Conservation (phyloP, 2,797 vertebrate species). For the Ptychadena robeensis region DNA sequence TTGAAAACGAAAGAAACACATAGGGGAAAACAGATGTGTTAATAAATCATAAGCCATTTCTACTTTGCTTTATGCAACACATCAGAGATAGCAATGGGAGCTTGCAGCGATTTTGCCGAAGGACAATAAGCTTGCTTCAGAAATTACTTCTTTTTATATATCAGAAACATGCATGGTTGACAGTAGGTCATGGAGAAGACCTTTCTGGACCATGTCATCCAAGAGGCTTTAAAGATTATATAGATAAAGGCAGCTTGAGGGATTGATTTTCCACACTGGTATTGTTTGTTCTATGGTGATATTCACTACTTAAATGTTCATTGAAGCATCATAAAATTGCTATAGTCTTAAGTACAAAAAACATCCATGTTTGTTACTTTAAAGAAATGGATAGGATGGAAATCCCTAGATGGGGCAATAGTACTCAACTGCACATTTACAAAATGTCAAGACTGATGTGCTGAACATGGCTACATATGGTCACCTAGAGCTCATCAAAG, state of each 20-base stretch:
- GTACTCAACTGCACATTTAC: too few species aligned
- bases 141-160: conserved; percentile 45
- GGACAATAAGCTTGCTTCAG: conserved; percentile 42
- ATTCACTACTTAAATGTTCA: conserved; percentile 31
- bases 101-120: conserved; percentile 15
- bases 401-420: too few species aligned
- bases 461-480: too few species aligned
- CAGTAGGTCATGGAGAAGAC: conserved; percentile 51
- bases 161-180: conserved; percentile 41
- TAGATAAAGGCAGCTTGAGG: conserved; percentile 45
- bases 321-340: background rate
- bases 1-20: conserved; percentile 43
- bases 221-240: conserved; percentile 52
- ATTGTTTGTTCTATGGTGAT: conserved; percentile 7
- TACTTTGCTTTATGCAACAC: conserved; percentile 16
- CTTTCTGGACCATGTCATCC: conserved; percentile 56
- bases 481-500: too few species aligned
- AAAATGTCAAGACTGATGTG: too few species aligned
- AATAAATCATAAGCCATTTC: conserved; percentile 11
- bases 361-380: too few species aligned
- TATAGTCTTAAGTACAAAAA: background rate
- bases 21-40: conserved; percentile 57
- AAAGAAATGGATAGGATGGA: too few species aligned
- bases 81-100: conserved; percentile 1
- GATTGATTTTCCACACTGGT: conserved; percentile 25